Percentiles rank a stretch among this genome's conserved stretches.
These are phyloP conservation scores for Drosophila mettleri DNA, from an alignment of 2,888 invertebrate species.

Conservation along the genomic window DNA sequence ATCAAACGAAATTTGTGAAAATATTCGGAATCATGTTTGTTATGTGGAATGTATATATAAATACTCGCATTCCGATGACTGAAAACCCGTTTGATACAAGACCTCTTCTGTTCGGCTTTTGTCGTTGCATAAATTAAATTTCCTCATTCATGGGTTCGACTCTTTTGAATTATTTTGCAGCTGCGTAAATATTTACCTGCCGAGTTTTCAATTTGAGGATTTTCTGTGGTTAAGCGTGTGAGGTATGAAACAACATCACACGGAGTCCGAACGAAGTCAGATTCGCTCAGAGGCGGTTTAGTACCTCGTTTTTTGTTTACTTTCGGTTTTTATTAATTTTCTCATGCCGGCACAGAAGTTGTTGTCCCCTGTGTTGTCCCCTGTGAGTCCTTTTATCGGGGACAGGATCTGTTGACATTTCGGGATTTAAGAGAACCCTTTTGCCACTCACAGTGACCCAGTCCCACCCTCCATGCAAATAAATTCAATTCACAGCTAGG, in stretches of 20 bases:
- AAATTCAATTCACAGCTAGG: constrained; percentile 3
- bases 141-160: neutral
- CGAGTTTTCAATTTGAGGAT: constrained; percentile 49
- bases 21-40: neutral
- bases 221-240: constrained; percentile 5
- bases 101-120: neutral
- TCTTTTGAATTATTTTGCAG: constrained; percentile 19
- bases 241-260: constrained; percentile 26
- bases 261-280: constrained; percentile 1
- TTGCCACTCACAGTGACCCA: neutral
- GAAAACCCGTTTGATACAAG: neutral
- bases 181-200: constrained; percentile 42
- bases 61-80: no score
- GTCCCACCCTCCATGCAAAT: neutral
- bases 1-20: neutral
- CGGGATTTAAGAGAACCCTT: constrained; percentile 8
- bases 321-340: constrained; percentile 58
- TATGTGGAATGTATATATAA: constrained; percentile 7
- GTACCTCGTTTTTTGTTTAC: constrained; percentile 41
- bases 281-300: constrained; percentile 2
- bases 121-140: constrained; percentile 24
- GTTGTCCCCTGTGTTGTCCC: constrained; percentile 13
- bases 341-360: constrained; percentile 25
- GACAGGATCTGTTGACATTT: constrained; percentile 40
- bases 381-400: constrained; percentile 2